Evolutionary conservation across 2,113 vertebrate genomes (phyloP).

Genomic region (Periophthalmus modestus): DNA sequence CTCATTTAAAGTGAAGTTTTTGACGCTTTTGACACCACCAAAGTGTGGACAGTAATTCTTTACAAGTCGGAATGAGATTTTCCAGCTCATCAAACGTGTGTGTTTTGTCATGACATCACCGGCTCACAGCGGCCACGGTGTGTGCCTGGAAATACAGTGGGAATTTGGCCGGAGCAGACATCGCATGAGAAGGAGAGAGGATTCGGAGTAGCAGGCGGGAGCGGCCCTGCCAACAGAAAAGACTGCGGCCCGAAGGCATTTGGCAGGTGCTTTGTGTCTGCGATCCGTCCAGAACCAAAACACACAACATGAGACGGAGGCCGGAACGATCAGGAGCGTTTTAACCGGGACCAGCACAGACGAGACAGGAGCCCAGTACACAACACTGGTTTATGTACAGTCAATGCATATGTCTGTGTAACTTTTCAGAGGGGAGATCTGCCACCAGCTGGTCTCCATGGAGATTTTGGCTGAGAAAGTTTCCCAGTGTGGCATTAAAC

Average conservation of each 20-base stretch:
- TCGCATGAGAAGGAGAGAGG: constrained; percentile 66
- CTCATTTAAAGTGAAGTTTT: constrained; percentile 34
- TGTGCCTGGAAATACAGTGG: constrained; percentile 60
- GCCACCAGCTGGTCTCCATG: too few species aligned
- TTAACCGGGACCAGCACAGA: neutral
- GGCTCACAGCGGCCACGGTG: constrained; percentile 36
- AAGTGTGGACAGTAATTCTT: constrained; percentile 48
- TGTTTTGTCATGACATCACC: constrained; percentile 67
- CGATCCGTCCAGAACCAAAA: constrained; percentile 64
- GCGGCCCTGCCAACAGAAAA: constrained; percentile 55
- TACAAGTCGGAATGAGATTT: constrained; percentile 57
- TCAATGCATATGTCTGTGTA: neutral
- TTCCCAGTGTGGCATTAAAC: too few species aligned
- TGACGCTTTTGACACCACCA: constrained; percentile 38
- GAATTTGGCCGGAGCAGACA: constrained; percentile 42
- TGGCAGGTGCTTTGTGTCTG: constrained; percentile 65
- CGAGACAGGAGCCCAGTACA: neutral
- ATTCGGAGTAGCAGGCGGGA: constrained; percentile 59
- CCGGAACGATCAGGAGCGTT: constrained; percentile 37
- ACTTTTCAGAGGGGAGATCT: too few species aligned
- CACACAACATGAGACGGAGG: constrained; percentile 53
- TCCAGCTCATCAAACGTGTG: constrained; percentile 64
- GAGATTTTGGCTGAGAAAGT: too few species aligned
- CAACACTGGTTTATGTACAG: neutral
- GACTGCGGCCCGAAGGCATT: constrained; percentile 57